phyloP scores from a whole-genome alignment of 2,888 invertebrate species.

The Drosophila bunnanda region DNA sequence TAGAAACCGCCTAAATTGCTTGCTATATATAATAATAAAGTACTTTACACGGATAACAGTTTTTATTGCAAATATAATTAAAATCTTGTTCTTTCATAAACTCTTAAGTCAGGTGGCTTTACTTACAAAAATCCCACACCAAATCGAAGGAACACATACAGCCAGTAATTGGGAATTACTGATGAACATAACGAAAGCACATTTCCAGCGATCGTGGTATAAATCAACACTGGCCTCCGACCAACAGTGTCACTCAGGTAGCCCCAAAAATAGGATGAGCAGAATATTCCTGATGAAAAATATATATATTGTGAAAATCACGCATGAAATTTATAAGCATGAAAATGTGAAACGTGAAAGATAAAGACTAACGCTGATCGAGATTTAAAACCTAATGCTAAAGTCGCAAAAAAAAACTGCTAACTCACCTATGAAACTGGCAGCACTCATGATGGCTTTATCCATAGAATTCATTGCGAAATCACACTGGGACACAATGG shows the following conservation, averaged over 20 bases:
- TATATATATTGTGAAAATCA: neutral
- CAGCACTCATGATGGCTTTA: constrained; percentile 88
- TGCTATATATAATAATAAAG: neutral
- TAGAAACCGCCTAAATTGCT: neutral
- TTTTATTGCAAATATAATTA: neutral
- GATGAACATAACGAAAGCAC: constrained; percentile 85
- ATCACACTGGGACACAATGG: constrained; percentile 90
- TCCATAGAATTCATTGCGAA: constrained; percentile 86
- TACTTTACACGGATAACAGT: neutral
- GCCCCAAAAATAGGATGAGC: constrained; percentile 87
- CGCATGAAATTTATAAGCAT: constrained; percentile 14
- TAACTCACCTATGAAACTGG: constrained; percentile 87
- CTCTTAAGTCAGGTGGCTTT: constrained; percentile 45
- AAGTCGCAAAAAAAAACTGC: neutral
- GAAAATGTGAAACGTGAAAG: constrained; percentile 30
- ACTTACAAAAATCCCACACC: constrained; percentile 86
- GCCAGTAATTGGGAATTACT: constrained; percentile 85
- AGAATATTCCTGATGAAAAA: constrained; percentile 85
- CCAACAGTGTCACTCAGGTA: constrained; percentile 87
- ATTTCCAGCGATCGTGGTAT: constrained; percentile 85
- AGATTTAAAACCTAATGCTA: no score
- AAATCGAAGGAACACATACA: constrained; percentile 86
- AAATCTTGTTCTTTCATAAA: neutral
- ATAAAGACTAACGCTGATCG: constrained; percentile 13
- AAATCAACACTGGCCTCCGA: constrained; percentile 85